Conservation (phyloP, 2,113 vertebrate genomes). For the Carlito syrichta region DNA sequence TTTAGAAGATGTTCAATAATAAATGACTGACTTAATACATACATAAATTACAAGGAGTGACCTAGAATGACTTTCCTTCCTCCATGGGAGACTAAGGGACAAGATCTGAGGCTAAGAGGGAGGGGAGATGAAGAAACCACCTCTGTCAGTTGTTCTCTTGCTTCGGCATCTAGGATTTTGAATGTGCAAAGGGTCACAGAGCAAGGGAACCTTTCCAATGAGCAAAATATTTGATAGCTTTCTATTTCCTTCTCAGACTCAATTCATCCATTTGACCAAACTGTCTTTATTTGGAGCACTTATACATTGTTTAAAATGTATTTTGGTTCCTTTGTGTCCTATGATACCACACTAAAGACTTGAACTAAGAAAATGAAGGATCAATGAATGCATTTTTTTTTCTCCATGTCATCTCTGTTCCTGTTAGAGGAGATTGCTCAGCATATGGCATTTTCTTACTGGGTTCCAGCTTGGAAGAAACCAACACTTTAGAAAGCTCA, state of each 20-base stretch:
- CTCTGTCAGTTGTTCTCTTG: background rate
- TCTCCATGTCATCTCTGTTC: background rate
- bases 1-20: slow-evolving; percentile 15
- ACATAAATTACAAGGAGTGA: background rate
- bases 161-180: background rate
- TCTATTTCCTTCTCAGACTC: background rate
- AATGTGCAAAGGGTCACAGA: background rate
- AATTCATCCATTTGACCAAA: background rate
- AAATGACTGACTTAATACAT: background rate
- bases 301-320: background rate
- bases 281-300: background rate
- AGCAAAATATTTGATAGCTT: background rate
- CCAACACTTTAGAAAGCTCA: background rate
- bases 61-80: background rate
- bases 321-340: background rate
- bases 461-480: background rate
- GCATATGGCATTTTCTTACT: background rate
- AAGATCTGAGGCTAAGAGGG: background rate
- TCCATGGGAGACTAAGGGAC: background rate
- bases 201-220: background rate
- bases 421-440: background rate
- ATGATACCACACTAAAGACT: background rate
- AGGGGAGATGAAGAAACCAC: background rate
- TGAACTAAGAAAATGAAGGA: background rate
- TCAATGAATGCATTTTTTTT: background rate